These are phyloP conservation scores for Astreopora myriophthalma DNA, from an alignment of 64 coral and sea anemone species.

Conservation along the genomic window DNA sequence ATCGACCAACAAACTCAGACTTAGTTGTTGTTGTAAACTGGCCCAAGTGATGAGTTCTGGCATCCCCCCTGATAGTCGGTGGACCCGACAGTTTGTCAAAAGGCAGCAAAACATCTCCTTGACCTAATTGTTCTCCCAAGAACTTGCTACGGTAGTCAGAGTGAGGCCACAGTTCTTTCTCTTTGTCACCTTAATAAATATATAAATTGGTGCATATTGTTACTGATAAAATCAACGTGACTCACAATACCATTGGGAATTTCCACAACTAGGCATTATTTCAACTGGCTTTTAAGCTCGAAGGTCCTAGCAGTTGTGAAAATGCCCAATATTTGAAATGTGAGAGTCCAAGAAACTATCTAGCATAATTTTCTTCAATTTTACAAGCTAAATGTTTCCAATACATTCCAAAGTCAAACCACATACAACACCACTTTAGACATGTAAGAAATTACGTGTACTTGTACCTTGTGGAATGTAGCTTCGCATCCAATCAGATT, in stretches of 20 bases:
- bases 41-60: constrained; percentile 61
- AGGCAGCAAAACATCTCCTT: constrained; percentile 47
- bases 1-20: constrained; percentile 80
- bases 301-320: too few relatives aligned
- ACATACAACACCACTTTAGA: too few relatives aligned
- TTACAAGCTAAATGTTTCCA: too few relatives aligned
- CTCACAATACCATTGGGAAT: too few relatives aligned
- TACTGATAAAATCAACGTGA: too few relatives aligned
- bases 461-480: constrained; percentile 96
- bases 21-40: constrained; percentile 92
- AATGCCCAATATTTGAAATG: too few relatives aligned
- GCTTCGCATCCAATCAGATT: constrained; percentile 92
- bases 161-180: constrained; percentile 85
- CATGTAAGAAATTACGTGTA: too few relatives aligned
- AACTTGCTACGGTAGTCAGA: constrained; percentile 92
- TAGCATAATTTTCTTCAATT: too few relatives aligned
- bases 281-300: too few relatives aligned
- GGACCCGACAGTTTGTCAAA: constrained; percentile 52
- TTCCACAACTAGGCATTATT: too few relatives aligned
- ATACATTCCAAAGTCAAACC: too few relatives aligned
- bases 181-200: constrained; percentile 78
- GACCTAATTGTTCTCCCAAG: constrained; percentile 58
- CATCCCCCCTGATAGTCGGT: constrained; percentile 83
- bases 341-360: too few relatives aligned
- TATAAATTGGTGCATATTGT: background rate